phyloP scores from a whole-genome alignment of 2,888 invertebrate genomes.

The Steinernema carpocapsae region DNA sequence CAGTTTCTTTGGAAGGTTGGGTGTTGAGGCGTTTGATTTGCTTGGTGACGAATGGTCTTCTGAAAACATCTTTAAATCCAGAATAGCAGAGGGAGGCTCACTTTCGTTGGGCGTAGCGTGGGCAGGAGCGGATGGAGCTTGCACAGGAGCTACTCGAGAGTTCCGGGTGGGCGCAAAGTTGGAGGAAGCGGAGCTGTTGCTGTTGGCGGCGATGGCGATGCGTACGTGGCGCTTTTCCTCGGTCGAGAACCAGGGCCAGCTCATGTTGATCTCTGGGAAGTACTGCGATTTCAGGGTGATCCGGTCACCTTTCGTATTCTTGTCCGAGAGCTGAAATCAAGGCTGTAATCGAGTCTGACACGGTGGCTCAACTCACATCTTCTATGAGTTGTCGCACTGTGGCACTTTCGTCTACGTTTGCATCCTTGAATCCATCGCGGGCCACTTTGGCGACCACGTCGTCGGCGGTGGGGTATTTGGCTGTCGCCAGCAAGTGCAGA shows the following conservation, averaged over 20 bases:
- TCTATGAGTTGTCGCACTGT: neutral
- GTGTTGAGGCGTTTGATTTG: neutral
- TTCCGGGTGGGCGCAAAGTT: slow-evolving; percentile 41
- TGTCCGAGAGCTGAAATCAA: slow-evolving; percentile 24
- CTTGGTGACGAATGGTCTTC: neutral
- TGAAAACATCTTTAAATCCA: neutral
- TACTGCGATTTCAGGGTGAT: neutral
- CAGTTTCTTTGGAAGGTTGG: slow-evolving; percentile 8
- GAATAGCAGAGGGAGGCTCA: neutral
- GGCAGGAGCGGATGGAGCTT: slow-evolving; percentile 34
- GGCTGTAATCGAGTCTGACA: neutral
- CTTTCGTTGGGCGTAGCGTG: slow-evolving; percentile 7
- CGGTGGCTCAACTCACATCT: neutral
- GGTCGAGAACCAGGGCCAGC: slow-evolving; percentile 57
- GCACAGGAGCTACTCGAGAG: slow-evolving; percentile 35
- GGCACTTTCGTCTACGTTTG: neutral
- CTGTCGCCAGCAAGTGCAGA: slow-evolving; percentile 54
- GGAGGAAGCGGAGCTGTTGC: slow-evolving; percentile 5
- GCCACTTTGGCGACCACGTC: slow-evolving; percentile 41
- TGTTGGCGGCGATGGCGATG: slow-evolving; percentile 25
- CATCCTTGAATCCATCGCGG: slow-evolving; percentile 31
- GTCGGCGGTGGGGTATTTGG: slow-evolving; percentile 48
- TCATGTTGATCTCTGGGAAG: slow-evolving; percentile 37
- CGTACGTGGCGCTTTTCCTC: slow-evolving; percentile 52
- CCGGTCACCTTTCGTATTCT: slow-evolving; percentile 6